Percentiles rank a stretch among this genome's conserved stretches.
phyloP scores from a whole-genome alignment of 2,888 invertebrate species.

The Junonia oenone region DNA sequence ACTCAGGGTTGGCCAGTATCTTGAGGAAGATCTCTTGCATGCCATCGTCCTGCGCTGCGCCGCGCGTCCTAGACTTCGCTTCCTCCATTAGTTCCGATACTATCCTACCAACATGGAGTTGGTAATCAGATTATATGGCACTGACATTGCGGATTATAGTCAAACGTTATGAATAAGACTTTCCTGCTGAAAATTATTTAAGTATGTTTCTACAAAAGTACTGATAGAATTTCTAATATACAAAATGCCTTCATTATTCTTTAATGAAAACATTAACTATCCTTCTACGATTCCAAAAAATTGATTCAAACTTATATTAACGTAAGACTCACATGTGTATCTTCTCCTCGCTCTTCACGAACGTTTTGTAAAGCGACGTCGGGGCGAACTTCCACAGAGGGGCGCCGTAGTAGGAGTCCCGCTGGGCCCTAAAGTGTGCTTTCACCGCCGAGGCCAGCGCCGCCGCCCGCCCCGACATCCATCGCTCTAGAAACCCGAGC shows the following conservation, averaged over 20 bases:
- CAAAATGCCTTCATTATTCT: not conserved
- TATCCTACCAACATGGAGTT: constrained; percentile 73
- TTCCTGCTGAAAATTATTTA: constrained; percentile 17
- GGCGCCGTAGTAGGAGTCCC: constrained; percentile 90
- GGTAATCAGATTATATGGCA: constrained; percentile 15
- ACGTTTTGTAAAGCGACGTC: constrained; percentile 84
- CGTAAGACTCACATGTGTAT: constrained; percentile 84
- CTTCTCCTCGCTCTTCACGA: constrained; percentile 86
- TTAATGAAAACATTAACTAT: too few relatives aligned
- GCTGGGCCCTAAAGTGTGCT: constrained; percentile 86
- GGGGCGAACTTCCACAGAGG: constrained; percentile 90
- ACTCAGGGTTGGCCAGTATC: constrained; percentile 84
- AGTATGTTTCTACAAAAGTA: constrained; percentile 11
- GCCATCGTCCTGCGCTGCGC: constrained; percentile 77
- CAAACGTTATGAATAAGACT: constrained; percentile 10
- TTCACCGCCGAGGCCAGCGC: constrained; percentile 86
- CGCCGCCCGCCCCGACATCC: constrained; percentile 80
- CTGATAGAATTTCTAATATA: constrained; percentile 2
- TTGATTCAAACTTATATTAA: not conserved
- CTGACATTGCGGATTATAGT: constrained; percentile 8
- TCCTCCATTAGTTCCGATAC: constrained; percentile 88
- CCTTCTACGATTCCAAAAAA: too few relatives aligned
- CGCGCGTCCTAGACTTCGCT: constrained; percentile 78
- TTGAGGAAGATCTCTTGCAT: constrained; percentile 87
- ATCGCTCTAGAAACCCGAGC: constrained; percentile 85